Conservation (phyloP, 2,888 invertebrate species). For the Gerosis bhagava region DNA sequence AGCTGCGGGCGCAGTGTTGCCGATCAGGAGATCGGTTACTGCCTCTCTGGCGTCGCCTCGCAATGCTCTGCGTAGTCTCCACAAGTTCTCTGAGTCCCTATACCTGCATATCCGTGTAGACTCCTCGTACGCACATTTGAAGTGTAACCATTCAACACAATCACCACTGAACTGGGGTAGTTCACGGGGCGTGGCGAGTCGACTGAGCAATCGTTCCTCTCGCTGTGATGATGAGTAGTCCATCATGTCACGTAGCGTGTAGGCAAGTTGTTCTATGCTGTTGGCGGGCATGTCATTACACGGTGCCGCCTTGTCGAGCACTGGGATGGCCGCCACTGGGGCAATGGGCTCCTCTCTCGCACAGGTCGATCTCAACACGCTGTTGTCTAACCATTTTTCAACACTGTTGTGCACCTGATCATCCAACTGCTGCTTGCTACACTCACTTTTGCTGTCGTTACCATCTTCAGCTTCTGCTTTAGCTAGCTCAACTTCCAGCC, state of each 20-base stretch:
- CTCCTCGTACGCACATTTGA: constrained; percentile 10
- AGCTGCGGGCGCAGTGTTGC: constrained; percentile 5
- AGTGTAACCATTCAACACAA: constrained; percentile 12
- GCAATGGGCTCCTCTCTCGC: too few species aligned
- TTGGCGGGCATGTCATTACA: too few species aligned
- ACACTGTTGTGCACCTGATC: constrained; percentile 1
- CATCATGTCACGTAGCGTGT: too few species aligned
- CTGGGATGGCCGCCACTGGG: too few species aligned
- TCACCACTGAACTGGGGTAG: constrained; percentile 9
- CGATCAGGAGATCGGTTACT: constrained; percentile 9
- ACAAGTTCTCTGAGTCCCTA: constrained; percentile 10
- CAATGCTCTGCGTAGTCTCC: constrained; percentile 9
- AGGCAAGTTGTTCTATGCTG: too few species aligned
- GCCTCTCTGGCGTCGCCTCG: constrained; percentile 12
- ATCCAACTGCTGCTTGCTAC: constrained; percentile 5
- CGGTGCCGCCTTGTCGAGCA: too few species aligned
- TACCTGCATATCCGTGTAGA: constrained; percentile 5
- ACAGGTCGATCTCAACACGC: too few species aligned
- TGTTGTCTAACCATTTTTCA: constrained; percentile 8
- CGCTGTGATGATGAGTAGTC: too few species aligned
- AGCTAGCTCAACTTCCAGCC: constrained; percentile 23
- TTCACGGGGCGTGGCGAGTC: constrained; percentile 11
- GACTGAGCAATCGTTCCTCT: constrained; percentile 12
- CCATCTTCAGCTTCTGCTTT: constrained; percentile 12
- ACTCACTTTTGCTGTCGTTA: constrained; percentile 5